Evolutionary conservation across 1,140 invertebrate species (phyloP), one percentile per base, ranked within the genome.

Genomic region (Drosophila ananassae): DNA sequence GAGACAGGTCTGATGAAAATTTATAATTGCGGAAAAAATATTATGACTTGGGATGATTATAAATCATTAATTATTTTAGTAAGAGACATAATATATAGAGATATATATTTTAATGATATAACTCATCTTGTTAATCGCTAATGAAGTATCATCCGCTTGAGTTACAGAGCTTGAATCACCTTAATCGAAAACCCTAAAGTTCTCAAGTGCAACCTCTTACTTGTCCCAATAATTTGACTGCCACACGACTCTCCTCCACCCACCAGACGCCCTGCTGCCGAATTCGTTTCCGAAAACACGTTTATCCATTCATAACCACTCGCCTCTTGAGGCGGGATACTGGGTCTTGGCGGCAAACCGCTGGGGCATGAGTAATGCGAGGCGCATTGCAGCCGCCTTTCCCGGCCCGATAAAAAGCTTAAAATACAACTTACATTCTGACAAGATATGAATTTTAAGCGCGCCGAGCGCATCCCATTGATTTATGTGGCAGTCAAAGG

Each of bases 401-500:
- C 78, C 62, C 74, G 63, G 73, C 13, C 61, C 84, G 84, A 89
- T 89, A 89, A 89, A 89, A 89, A 87, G 78, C 81, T 85, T 87
- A 87, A 89, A 79, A 77, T 89, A 89, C 82, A 84, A 89, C 79
- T 89, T 83, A 89, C 73, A 87, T 68, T 74, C 79, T 79, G 83
- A 79, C 79, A 84, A 89, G 83, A 84, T 89, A 89, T 89, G 83
- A 89, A 89, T 89, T 69, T 84, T 79, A 89, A 89, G 77, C 52
- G 84, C 10, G 34, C 34, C 10, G 34, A 37, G 34, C 75, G 68
- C 61, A 69, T 82, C 78, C 51, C 75, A 72, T 68, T 79, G 80
- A 81, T 90, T 81, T 79, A 85, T 90, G 72, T 64, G 67, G 24
- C 58, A 77, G 37, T 62, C 50, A 56, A 58, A 77, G 75, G 68